Evolutionary conservation across 2,888 invertebrate species (phyloP).

Genomic region (Lacanobia oleracea): DNA sequence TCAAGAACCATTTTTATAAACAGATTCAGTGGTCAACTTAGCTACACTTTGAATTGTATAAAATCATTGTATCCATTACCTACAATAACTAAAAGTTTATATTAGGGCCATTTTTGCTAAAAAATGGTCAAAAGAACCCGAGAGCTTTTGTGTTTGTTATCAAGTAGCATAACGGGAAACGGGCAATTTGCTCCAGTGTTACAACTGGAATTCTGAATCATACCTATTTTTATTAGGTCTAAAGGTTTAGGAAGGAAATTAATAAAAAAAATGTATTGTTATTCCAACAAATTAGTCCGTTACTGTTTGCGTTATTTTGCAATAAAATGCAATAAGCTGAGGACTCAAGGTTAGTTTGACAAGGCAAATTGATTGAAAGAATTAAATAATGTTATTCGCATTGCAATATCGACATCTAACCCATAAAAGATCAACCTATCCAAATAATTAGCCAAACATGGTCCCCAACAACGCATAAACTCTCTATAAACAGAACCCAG

Average conservation of each 20-base stretch:
- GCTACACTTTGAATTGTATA: too few species aligned
- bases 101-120: neutral
- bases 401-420: neutral
- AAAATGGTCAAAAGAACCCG: neutral
- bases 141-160: slow-evolving; percentile 14
- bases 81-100: too few species aligned
- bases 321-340: too few species aligned
- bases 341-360: too few species aligned
- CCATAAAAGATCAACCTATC: neutral
- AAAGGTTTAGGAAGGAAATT: too few species aligned
- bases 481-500: neutral
- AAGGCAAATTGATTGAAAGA: neutral
- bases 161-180: slow-evolving; percentile 37
- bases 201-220: slow-evolving; percentile 3
- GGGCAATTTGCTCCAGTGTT: slow-evolving; percentile 7
- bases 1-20: too few species aligned
- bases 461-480: too few species aligned
- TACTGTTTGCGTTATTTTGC: too few species aligned
- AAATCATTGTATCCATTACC: too few species aligned
- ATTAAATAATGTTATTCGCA: neutral
- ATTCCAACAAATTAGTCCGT: too few species aligned
- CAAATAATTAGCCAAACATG: slow-evolving; percentile 6
- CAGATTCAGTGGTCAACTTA: too few species aligned
- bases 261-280: too few species aligned
- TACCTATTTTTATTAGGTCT: neutral